phyloP scores from a whole-genome alignment of 2,888 invertebrate genomes.

The Epirrita christyi region DNA sequence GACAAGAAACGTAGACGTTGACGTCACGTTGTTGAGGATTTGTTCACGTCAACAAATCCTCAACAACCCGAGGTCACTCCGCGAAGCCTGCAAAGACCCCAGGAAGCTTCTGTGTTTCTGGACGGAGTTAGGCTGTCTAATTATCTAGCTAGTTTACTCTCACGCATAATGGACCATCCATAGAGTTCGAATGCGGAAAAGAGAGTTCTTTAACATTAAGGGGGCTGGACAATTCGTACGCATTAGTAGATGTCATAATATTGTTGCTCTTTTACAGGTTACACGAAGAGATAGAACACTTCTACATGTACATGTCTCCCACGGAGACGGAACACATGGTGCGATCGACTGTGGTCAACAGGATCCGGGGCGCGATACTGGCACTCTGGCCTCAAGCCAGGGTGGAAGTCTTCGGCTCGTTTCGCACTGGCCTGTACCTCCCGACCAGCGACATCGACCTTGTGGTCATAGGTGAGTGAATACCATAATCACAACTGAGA shows the following conservation, averaged over 20 bases:
- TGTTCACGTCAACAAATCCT: no score
- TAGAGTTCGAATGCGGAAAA: no score
- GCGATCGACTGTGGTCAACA: slow-evolving; percentile 93
- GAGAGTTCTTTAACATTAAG: no score
- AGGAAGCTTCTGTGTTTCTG: no score
- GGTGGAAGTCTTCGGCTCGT: slow-evolving; percentile 99
- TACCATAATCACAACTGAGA: no score
- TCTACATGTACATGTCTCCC: slow-evolving; percentile 97
- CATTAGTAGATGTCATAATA: neutral
- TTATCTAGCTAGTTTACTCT: no score
- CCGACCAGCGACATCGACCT: slow-evolving; percentile 95
- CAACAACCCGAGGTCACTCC: no score
- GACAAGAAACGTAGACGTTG: no score
- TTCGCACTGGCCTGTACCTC: slow-evolving; percentile 98
- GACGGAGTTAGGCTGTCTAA: no score
- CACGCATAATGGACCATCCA: no score
- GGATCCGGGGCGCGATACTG: slow-evolving; percentile 94
- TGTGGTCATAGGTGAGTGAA: slow-evolving; percentile 85
- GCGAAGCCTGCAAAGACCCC: no score
- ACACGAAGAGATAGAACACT: slow-evolving; percentile 99
- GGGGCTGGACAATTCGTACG: neutral
- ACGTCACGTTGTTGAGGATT: no score
- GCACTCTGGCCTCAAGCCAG: slow-evolving; percentile 96
- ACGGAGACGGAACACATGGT: slow-evolving; percentile 95
- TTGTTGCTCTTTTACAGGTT: slow-evolving; percentile 84